Base-by-base conservation (phyloP, 2,797 vertebrate species). In the Decapterus maruadsi region DNA sequence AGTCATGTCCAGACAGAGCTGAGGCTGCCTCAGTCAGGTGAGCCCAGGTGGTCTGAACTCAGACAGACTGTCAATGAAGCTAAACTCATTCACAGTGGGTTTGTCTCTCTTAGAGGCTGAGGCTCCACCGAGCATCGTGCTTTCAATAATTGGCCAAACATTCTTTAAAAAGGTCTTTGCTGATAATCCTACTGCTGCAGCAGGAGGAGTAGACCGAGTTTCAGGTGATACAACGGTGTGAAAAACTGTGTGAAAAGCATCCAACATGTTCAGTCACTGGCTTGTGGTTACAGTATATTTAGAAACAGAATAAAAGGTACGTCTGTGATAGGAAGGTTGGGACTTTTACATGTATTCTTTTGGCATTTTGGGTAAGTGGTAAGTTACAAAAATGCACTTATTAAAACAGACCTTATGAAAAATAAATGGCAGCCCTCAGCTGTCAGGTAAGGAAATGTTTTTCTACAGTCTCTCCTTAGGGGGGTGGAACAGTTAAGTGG, bases 221-320 rank as follows among this genome's bases (percentile, higher is more conserved):
- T 70, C 48, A 73, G 50, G 69, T 71, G 80, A 78, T 58, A 85
- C 48, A 53, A 85, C 2, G 40, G 69, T 65, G 81, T 83, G 81
- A 83, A 73, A 81, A 62, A 61, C 40, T 8, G 76, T 75, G 61
- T 65, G 65, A 82, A 45, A 66, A 38, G 70, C 29, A 69, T 11
- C 34, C 53, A 62, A 81, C 60, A 65, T 75, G 72, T 60, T 59
- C 59, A 45, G 36, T 40, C 51, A 64, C 48, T 4, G 0, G 29
- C 29, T 43, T 58, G 8, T 9, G 19, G 34, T 69, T 61, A 70
- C 64, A 66, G 45, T 74, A 26, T 26, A 26, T 26, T 26, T 64
- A 59, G 48, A 71, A 78, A 62, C 3, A 12, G 13, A 22, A 26
- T 40, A 8, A 68, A 68, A 3, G 9, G 40, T 40, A 56, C 60